phyloP scores from a whole-genome alignment of 2,888 invertebrate species.

The Pinctada fucata region DNA sequence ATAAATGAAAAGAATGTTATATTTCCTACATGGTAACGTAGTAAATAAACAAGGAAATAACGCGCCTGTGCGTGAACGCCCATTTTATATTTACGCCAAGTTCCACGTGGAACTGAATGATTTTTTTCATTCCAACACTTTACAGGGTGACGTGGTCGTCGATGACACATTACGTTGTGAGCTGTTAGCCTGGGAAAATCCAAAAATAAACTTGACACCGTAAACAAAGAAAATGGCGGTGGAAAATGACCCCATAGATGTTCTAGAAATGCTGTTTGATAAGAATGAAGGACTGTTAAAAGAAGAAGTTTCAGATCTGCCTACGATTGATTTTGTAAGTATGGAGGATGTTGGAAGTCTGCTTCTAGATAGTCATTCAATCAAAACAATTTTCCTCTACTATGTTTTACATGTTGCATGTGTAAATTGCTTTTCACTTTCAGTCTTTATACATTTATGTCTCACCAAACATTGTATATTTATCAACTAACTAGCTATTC shows the following conservation, averaged over 20 bases:
- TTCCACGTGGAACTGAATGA: slow-evolving; percentile 17
- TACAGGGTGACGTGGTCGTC: slow-evolving; percentile 26
- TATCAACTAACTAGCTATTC: no score
- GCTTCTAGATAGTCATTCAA: no score
- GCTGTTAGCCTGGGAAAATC: neutral
- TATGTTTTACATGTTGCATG: no score
- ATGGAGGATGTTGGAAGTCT: no score
- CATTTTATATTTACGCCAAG: neutral
- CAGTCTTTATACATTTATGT: no score
- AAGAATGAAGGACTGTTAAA: slow-evolving; percentile 60
- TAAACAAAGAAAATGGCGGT: slow-evolving; percentile 37
- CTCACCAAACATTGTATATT: no score
- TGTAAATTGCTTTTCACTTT: no score
- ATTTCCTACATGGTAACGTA: no score
- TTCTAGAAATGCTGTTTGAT: slow-evolving; percentile 70
- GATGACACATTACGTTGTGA: slow-evolving; percentile 22
- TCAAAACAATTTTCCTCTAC: no score
- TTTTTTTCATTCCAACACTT: neutral
- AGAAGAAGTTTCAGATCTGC: slow-evolving; percentile 54
- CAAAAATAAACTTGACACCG: slow-evolving; percentile 21
- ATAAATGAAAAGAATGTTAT: neutral
- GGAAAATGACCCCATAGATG: slow-evolving; percentile 41
- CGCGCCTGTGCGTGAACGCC: no score
- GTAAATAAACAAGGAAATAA: no score
- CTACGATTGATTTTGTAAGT: slow-evolving; percentile 59